Base-by-base conservation (phyloP, 2,888 invertebrate species). In the Vannuccia rotundouncinata region DNA sequence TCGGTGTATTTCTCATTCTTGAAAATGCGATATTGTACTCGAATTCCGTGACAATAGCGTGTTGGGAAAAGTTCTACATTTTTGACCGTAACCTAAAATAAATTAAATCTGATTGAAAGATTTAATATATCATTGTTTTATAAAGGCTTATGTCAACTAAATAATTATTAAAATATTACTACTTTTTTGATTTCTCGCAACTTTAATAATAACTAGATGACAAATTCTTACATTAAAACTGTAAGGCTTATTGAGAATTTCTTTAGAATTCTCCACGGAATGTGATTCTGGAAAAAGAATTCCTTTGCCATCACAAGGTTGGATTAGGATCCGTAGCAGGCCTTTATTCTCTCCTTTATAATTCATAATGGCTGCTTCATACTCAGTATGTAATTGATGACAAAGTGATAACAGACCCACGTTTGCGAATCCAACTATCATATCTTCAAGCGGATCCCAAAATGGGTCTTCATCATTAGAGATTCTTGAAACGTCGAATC, bases 281-380 rank as follows among this genome's bases (percentile, higher is more conserved):
- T 83, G 82, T 80, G 87, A 86, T 45, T 87, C 87, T 79, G 85
- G 78, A 5, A 86, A 82, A 0, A 84, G 82, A 81, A 85, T 85
- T 2, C 88, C 88, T 77, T 83, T 84, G 76, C 83, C 82, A 30
- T 83, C 83, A 81, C 87, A 88, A 0, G 88, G 88, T 1, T 84
- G 83, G 31, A 88, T 84, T 82, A 84, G 84, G 1, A 88, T 85
- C 31, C 81, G 82, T 27, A 88, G 81, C 59, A 82, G 82, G 0
- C 87, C 88, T 79, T 88, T 87, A 81, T 87, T 86, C 78, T 85
- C 84, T 1, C 87, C 88, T 85, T 89, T 87, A 83, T 87, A 88
- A 82, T 88, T 87, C 1, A 86, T 85, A 29, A 88, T 84, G 45
- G 84, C 83, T n/a, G 87, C 83, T 77, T 84, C 83, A 82, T 88